Base-by-base conservation (phyloP, 2,888 invertebrate genomes). In the Spodoptera exigua region DNA sequence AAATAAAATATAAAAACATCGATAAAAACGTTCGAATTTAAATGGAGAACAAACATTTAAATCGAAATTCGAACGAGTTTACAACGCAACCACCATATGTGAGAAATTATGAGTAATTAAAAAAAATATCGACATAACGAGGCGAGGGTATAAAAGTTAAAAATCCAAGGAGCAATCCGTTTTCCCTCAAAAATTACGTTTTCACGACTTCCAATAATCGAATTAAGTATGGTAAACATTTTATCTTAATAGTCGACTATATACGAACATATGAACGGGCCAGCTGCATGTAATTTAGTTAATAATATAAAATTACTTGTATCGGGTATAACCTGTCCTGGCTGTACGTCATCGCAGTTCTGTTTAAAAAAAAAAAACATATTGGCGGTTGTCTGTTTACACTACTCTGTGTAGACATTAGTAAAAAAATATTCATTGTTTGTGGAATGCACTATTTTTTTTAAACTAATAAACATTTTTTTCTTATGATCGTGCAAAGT, bases 201-300 rank as follows among this genome's bases (percentile, higher is more conserved):
- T 78, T 80, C 72, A 60, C 73, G 63, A 81, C 65, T 82, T 80
- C 81, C 87, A 86, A 89, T 91, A 91, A 91, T 90, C 89, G 81
- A 91, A 91, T 92, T 91, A 91, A 76, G 84, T 85, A 89, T 84
- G 77, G 89, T 84, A 91, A 91, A 91, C 90, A 91, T 90, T 87
- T 85, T 85, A 88, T 85, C 84, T 87, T 89, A 89, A 89, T 87
- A 79, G 80, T 75, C 75, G 70, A 76, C 78, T 82, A 77, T 82
- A 82, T 85, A 74, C 74, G 81, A 79, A 80, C 79, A 62, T 72
- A 78, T 73, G 73, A 70, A 74, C 71, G 67, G 61, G 68, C 71
- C 89, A 86, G 88, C 85, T 89, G 90, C 84, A 62, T 78, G 83
- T 87, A 89, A 91, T 91, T 91, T 89, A 85, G 81, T 89, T 90